phyloP scores from a whole-genome alignment of 2,113 vertebrate genomes.

The Eretmochelys imbricata region DNA sequence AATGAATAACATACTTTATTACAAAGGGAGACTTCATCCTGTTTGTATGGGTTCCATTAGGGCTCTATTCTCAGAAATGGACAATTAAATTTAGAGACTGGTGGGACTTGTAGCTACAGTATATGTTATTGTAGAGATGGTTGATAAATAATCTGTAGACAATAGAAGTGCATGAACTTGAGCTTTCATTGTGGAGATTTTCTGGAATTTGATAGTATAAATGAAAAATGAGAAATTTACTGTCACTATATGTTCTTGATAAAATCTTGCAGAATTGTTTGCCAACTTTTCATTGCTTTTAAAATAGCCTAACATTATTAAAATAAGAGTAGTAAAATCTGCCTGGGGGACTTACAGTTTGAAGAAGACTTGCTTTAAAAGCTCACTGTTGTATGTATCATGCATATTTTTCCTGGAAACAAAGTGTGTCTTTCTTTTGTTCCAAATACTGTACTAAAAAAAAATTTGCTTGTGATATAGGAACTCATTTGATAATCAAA shows the following conservation, averaged over 20 bases:
- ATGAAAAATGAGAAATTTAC: conserved; percentile 39
- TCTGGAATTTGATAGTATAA: background rate
- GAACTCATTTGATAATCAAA: background rate
- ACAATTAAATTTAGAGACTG: background rate
- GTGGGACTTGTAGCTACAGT: background rate
- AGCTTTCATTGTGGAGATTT: conserved; percentile 25
- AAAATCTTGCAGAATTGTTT: background rate
- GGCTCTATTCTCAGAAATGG: background rate
- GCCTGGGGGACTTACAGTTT: background rate
- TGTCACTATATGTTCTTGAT: conserved; percentile 5
- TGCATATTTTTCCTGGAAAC: conserved; percentile 18
- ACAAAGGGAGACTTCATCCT: background rate
- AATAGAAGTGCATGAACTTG: background rate
- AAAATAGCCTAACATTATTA: background rate
- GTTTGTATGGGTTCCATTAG: background rate
- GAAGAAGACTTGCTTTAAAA: conserved; percentile 32
- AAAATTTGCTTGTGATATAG: background rate
- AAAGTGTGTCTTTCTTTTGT: background rate
- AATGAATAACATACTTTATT: background rate
- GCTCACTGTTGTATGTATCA: background rate
- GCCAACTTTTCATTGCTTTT: background rate
- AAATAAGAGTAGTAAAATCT: conserved; percentile 2
- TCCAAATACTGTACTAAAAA: background rate
- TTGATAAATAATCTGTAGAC: background rate
- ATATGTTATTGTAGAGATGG: background rate